Percentiles rank a stretch among this genome's conserved stretches.
Evolutionary conservation across 2,888 invertebrate species (phyloP).

Genomic region (Drosophila robusta): DNA sequence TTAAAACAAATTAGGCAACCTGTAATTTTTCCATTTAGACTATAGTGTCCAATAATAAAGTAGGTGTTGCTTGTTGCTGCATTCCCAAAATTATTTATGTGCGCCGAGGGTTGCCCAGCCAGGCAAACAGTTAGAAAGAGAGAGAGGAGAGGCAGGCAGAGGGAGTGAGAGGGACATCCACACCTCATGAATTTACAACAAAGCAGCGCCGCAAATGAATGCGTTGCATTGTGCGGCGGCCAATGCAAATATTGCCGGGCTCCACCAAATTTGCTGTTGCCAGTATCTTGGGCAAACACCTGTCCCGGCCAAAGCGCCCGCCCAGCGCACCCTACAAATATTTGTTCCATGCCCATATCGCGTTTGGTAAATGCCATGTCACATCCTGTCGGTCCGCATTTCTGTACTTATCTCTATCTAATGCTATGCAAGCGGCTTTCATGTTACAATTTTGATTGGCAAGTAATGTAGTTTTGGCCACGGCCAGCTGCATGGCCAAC

Average conservation of each 20-base stretch:
- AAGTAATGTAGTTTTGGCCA: conserved; percentile 64
- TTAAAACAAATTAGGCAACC: conserved; percentile 82
- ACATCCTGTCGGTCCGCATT: conserved; percentile 53
- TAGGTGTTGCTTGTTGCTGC: conserved; percentile 70
- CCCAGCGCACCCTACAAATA: conserved; percentile 23
- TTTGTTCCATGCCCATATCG: conserved; percentile 31
- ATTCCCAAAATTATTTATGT: conserved; percentile 65
- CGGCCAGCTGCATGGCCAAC: conserved; percentile 41
- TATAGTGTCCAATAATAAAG: conserved; percentile 78
- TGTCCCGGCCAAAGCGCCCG: conserved; percentile 18
- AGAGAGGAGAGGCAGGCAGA: background rate
- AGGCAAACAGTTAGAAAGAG: background rate
- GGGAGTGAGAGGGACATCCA: conserved; percentile 37
- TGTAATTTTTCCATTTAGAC: conserved; percentile 80
- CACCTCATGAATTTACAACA: conserved; percentile 80
- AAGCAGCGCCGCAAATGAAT: conserved; percentile 68
- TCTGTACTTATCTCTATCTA: conserved; percentile 40
- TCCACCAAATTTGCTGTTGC: background rate
- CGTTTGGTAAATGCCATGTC: conserved; percentile 39
- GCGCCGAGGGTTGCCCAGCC: conserved; percentile 10
- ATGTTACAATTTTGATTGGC: conserved; percentile 73
- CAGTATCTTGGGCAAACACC: conserved; percentile 50
- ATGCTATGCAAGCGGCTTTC: conserved; percentile 54
- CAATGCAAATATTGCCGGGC: conserved; percentile 43
- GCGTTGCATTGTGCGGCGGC: conserved; percentile 56